Evolutionary conservation across 2,113 vertebrate species (phyloP), one percentile per base, ranked within the genome.

Genomic region (Capreolus pygargus): DNA sequence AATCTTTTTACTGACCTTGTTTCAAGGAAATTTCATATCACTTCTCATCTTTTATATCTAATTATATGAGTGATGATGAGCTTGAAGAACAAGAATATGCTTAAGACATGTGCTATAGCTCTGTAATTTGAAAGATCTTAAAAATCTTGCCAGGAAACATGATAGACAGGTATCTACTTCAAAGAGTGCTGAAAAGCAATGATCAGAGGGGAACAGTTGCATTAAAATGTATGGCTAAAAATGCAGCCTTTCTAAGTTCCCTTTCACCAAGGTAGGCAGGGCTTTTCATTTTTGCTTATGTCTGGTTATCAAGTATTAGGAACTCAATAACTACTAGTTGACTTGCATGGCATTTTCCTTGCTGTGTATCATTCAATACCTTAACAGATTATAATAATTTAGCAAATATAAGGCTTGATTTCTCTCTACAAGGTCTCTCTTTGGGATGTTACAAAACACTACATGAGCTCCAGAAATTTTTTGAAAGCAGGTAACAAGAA

Each of bases 111-210:
- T 52, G 47, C 52, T 79, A 30, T 50, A 30, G 88, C 87, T 84
- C 47, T 96, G 8, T 79, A 96, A 89, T 89, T 86, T 94, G 43
- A 78, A 91, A 64, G 27, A 45, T 94, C 61, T 76, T 86, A 86
- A 50, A 94, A 91, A 92, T 97, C 89, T 95, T 87, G 13, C 52
- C 70, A 81, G 45, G 54, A 91, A 93, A 87, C 13, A 39, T 83
- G 55, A 82, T 74, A 83, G 82, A 64, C 43, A 17, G 61, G 70
- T 7, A 81, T 4, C 50, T 54, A 50, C 81, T 95, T 96, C 70
- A 89, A 86, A 92, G 95, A 86, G 57, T 86, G 57, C 57, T 94
- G 50, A 96, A 96, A 95, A 96, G n/a, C 47, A 89, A 30, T 55
- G 61, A 76, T 1, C 76, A 90, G 36, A 74, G 45, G 30, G 8